A percentile compares a stretch with the other conserved stretches of the same genome.
Conservation (phyloP, 64 coral and sea anemone genomes). For the Hydrozoanthus tunicans region DNA sequence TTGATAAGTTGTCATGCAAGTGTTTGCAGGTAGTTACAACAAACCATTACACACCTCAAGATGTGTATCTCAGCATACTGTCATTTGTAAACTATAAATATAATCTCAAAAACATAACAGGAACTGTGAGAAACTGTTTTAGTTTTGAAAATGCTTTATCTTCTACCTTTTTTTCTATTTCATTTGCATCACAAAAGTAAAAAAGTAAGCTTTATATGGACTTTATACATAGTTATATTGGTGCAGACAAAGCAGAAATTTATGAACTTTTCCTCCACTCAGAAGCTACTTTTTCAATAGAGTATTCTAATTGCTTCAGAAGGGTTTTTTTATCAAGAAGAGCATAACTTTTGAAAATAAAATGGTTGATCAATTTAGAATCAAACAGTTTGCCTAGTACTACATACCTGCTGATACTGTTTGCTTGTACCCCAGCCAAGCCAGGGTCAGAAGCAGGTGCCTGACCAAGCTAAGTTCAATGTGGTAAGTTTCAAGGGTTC, state of each 20-base stretch:
- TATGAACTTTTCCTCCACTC: background rate
- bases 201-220: background rate
- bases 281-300: background rate
- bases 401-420: background rate
- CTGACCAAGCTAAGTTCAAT: slow-evolving; percentile 95
- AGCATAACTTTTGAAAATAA: too few relatives aligned
- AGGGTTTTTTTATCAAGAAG: too few relatives aligned
- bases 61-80: background rate
- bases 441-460: slow-evolving; percentile 73
- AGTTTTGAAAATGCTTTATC: background rate
- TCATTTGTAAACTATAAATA: background rate
- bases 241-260: background rate
- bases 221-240: background rate
- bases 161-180: background rate
- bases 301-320: too few relatives aligned
- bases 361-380: too few relatives aligned
- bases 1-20: background rate
- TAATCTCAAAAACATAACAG: background rate
- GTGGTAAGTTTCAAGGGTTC: slow-evolving; percentile 70
- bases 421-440: slow-evolving; percentile 48
- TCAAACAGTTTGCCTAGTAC: too few relatives aligned
- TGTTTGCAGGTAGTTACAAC: background rate
- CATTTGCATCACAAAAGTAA: background rate
- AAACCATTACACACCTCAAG: background rate
- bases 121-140: background rate